Evolutionary conservation across 2,113 vertebrate species (phyloP), one percentile per base, ranked within the genome.

Genomic region (Poeciliopsis turrubarensis): DNA sequence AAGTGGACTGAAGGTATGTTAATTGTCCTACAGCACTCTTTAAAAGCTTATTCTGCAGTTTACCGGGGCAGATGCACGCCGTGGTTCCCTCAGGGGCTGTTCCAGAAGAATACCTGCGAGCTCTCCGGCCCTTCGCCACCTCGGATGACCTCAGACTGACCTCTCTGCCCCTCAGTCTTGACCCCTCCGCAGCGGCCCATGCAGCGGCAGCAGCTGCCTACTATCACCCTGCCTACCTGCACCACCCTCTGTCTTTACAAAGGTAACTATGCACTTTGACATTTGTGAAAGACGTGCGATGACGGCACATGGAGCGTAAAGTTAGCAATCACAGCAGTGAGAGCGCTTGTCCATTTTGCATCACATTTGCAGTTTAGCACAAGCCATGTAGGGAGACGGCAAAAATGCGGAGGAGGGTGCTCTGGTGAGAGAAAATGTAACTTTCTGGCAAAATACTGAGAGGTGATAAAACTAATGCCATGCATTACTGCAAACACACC

Each of bases 201-300:
- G 95, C 96, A 1, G 88, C 89, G 1, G 86, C 88, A 2, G 88
- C 89, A 29, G 91, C 92, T 51, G 96, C 96, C 19, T 98, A 97
- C 90, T 97, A 98, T 78, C 97, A 98, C 83, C 96, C 97, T 78
- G 95, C 96, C 91, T 98, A 97, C 91, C 90, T 99, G 70, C 92
- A 92, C 95, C 90, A 95, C 95, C 72, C 97, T 92, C 80, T 97
- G 94, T 0, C 96, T 92, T 85, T 99, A 96, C 95, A 95, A 93
- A 97, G 98, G 91, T 90, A 85, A 73, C 34, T n/a, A n/a, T 57
- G 10, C 17, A 57, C 51, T n/a, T 57, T 57, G 22, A 54, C 19
- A 57, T 25, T 57, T 57, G 22, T 22, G 25, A 8, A 57, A 25
- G 22, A 57, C 8, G 51, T 47, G 44, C 44, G 19, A 19, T 17